Base-by-base conservation (phyloP, 2,113 vertebrate species). In the Mandrillus leucophaeus region DNA sequence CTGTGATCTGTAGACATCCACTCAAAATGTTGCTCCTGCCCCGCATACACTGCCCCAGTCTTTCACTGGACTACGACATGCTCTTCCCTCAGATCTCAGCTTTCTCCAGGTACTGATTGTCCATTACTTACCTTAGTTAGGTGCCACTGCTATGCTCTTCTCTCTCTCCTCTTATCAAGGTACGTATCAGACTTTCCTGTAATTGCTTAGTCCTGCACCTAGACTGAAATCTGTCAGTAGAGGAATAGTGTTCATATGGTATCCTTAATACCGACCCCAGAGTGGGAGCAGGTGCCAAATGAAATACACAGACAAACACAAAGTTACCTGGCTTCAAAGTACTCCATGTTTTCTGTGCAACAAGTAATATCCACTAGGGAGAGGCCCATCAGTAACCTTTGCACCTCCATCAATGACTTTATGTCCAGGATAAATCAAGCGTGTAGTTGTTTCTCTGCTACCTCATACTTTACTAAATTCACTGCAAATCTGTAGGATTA, bases 401-500 rank as follows among this genome's bases (percentile, higher is more conserved):
- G 97, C 87, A 84, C 97, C 88, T 76, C 96, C 95, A 97, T 97
- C 68, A 61, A 83, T 98, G 95, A 93, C 97, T 92, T 97, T 87
- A 95, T 93, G 91, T 88, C 95, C 98, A 97, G 50, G 96, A 96
- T 96, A 98, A 99, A 97, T 96, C 97, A 98, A 98, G 97, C 97
- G 97, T 95, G 45, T 59, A 18, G 22, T 88, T 96, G 0, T 97
- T 98, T 97, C 97, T 95, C 95, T 98, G 55, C 61, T 88, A 35
- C 61, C 27, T 93, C 13, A 8, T 85, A 64, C 79, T 78, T 97
- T 84, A 78, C 96, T 98, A 98, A 98, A 98, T 96, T 98, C 98
- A 97, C 95, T 97, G 98, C 90, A 90, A 96, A 82, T 90, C 57
- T n/a, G 13, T 68, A 66, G 95, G 95, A 96, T 80, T 97, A 97